Evolutionary conservation across 2,797 vertebrate genomes (phyloP), one percentile per base, ranked within the genome.

Genomic region (Mycteria americana): DNA sequence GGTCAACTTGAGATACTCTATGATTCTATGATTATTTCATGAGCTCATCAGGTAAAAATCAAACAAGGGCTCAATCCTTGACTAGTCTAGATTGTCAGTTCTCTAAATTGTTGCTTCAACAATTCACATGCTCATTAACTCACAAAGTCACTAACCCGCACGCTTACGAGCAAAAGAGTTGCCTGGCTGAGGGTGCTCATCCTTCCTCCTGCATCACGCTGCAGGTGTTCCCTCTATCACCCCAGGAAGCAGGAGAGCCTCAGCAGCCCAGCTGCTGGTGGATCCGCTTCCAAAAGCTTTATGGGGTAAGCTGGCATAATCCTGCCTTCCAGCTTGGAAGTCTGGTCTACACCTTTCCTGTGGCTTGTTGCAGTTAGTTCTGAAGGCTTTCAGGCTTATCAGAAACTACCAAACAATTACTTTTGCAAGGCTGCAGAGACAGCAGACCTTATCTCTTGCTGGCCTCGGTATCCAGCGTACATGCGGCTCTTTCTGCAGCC

Each of bases 381-480:
- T 37, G 37, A 46, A 84, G 68, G 15, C 27, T 67, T 80, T 2
- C 46, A 50, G 33, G 35, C 51, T 87, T 23, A 39, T 2, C 62
- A 67, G 89, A 35, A 60, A 4, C 22, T 22, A 13, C 37, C 50
- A 28, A 16, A 31, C 24, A 35, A 31, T 9, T 10, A 5, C 30
- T 25, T 7, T 12, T 13, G 30, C 31, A 10, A 10, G 60, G 77
- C 59, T 69, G 35, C 64, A 46, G 72, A 11, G 2, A 1, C 30
- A 50, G 45, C 57, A 79, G 51, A 15, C 22, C 41, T 50, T 7
- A 5, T 21, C 65, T 54, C 56, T 19, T 17, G 18, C 57, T 37
- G 81, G 48, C 39, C 31, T 22, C 2, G 0, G 35, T 8, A 14
- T 2, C 15, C 63, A 33, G 63, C 1, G 0, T 4, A 13, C 25